Evolutionary conservation across 2,113 vertebrate genomes (phyloP).

Genomic region (Engystomops pustulosus): DNA sequence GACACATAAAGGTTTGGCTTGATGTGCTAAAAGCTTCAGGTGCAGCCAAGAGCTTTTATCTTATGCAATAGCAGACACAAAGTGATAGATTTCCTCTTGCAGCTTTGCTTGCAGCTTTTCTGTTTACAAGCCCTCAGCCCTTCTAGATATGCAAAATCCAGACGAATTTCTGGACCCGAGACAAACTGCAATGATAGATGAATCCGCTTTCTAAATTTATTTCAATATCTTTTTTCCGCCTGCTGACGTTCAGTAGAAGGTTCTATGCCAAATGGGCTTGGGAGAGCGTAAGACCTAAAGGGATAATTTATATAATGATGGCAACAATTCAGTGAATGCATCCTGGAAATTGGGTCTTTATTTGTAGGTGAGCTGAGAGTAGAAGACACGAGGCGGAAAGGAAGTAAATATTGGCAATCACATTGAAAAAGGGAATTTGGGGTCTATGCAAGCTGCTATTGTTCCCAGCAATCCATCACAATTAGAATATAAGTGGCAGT

Average conservation of each 20-base stretch:
- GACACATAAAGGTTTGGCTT: conserved; percentile 56
- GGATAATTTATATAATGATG: conserved; percentile 46
- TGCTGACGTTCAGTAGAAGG: not conserved
- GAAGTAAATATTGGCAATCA: conserved; percentile 1
- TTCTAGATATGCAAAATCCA: conserved; percentile 31
- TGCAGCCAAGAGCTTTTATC: conserved; percentile 58
- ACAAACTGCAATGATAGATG: conserved; percentile 40
- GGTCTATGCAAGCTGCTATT: not conserved
- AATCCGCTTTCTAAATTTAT: conserved; percentile 39
- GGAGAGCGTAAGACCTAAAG: not conserved
- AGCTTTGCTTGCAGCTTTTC: conserved; percentile 7
- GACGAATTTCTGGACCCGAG: conserved; percentile 29
- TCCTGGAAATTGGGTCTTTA: conserved; percentile 45
- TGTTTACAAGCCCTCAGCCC: conserved; percentile 30
- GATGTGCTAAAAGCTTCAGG: conserved; percentile 54
- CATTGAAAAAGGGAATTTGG: not conserved
- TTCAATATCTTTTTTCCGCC: conserved; percentile 26
- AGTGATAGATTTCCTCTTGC: conserved; percentile 44
- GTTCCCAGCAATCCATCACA: conserved; percentile 6
- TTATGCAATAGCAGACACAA: conserved; percentile 51
- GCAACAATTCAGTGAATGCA: conserved; percentile 43
- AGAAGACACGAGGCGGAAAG: not conserved
- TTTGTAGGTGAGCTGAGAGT: conserved; percentile 6
- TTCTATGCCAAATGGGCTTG: conserved; percentile 43
- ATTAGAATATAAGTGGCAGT: conserved; percentile 1